Conservation (phyloP, 1,140 invertebrate species). For the Leptoteleia sp. region DNA sequence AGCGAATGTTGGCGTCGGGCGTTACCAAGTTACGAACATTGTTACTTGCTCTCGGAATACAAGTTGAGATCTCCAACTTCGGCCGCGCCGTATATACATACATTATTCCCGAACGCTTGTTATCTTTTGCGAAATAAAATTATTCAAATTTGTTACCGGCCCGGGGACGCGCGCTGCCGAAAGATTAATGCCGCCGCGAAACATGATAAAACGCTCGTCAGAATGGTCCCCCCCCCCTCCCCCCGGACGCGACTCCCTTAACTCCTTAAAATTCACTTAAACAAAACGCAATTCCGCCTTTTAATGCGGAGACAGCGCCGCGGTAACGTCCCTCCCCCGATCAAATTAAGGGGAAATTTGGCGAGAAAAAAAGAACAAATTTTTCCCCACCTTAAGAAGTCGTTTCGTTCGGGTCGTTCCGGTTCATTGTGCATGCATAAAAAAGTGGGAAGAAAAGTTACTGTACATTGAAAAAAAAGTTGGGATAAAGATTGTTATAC, state of each 20-base stretch:
- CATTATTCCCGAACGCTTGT: neutral
- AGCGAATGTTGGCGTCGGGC: constrained; percentile 17
- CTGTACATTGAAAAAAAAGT: too few relatives aligned
- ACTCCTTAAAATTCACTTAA: constrained; percentile 13
- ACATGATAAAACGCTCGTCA: constrained; percentile 13
- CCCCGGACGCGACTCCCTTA: constrained; percentile 7
- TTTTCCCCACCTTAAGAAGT: too few relatives aligned
- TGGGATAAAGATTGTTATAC: too few relatives aligned
- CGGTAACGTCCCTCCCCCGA: constrained; percentile 41
- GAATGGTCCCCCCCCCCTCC: too few relatives aligned
- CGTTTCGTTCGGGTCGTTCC: too few relatives aligned
- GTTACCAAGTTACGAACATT: constrained; percentile 33
- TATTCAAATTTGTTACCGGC: constrained; percentile 6
- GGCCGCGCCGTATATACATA: neutral
- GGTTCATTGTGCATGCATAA: too few relatives aligned
- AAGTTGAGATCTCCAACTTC: constrained; percentile 27
- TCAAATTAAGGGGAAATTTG: constrained; percentile 51
- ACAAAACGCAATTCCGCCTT: constrained; percentile 20
- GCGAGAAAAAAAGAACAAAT: too few relatives aligned
- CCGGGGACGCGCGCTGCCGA: neutral
- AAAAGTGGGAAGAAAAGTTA: too few relatives aligned
- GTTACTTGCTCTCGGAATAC: constrained; percentile 25
- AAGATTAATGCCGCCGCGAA: neutral
- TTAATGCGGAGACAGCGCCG: constrained; percentile 31
- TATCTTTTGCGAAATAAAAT: constrained; percentile 20